Evolutionary conservation across 2,797 vertebrate genomes (phyloP).

Genomic region (Danio jaintianensis): DNA sequence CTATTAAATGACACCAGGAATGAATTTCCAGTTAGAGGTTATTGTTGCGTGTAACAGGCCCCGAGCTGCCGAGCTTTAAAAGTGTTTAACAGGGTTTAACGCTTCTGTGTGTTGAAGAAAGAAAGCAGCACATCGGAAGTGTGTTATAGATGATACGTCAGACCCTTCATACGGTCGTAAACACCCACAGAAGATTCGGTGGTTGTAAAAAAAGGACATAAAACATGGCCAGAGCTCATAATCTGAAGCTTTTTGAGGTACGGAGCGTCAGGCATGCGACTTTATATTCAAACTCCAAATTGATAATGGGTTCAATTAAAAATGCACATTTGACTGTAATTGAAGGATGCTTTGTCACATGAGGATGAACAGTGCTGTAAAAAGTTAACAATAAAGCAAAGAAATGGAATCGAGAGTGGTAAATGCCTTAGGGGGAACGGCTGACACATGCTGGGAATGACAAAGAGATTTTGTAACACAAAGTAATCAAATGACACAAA

Average conservation of each 20-base stretch:
- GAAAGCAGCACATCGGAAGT: slow-evolving; percentile 63
- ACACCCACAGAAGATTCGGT: slow-evolving; percentile 63
- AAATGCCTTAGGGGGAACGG: slow-evolving; percentile 7
- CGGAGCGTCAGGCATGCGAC: slow-evolving; percentile 25
- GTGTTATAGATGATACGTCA: slow-evolving; percentile 71
- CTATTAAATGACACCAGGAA: slow-evolving; percentile 69
- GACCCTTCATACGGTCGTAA: slow-evolving; percentile 73
- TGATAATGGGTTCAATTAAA: slow-evolving; percentile 22
- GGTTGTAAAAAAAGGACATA: slow-evolving; percentile 65
- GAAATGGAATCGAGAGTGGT: slow-evolving; percentile 30
- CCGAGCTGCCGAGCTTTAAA: slow-evolving; percentile 66
- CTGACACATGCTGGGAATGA: slow-evolving; percentile 31
- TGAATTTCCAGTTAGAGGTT: slow-evolving; percentile 75
- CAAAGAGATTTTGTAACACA: slow-evolving; percentile 12
- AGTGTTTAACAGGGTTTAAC: slow-evolving; percentile 78
- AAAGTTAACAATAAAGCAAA: slow-evolving; percentile 32
- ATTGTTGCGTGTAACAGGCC: slow-evolving; percentile 75
- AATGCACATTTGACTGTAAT: slow-evolving; percentile 29
- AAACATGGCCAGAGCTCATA: slow-evolving; percentile 33
- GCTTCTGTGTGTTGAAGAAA: slow-evolving; percentile 61
- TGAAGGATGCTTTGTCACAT: slow-evolving; percentile 15
- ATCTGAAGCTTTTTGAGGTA: slow-evolving; percentile 18
- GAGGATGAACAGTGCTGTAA: slow-evolving; percentile 19
- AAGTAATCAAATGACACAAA: slow-evolving; percentile 29
- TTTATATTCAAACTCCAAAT: slow-evolving; percentile 19